Percentiles rank a stretch among this genome's conserved stretches.
Conservation (phyloP, 2,797 vertebrate genomes). For the Lophius americanus region DNA sequence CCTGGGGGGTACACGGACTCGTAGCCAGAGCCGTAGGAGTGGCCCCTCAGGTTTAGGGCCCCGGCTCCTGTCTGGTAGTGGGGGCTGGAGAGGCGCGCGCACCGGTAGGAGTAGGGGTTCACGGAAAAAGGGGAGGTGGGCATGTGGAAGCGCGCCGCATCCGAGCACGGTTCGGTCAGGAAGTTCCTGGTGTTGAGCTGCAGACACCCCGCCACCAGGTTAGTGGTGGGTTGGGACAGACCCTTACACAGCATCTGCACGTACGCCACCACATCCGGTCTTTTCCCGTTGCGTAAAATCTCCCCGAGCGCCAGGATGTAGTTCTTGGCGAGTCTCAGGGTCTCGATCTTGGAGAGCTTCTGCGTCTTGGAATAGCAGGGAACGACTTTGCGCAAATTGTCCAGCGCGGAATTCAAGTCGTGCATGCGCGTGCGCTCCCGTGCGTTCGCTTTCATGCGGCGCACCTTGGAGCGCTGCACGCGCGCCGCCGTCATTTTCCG, state of each 20-base stretch:
- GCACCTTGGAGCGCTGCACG: constrained; percentile 91
- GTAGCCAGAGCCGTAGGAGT: constrained; percentile 88
- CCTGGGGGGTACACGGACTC: constrained; percentile 90
- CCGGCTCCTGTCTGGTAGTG: constrained; percentile 88
- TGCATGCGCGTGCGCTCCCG: constrained; percentile 98
- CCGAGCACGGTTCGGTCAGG: constrained; percentile 92
- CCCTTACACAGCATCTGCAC: constrained; percentile 98
- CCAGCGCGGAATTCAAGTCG: constrained; percentile 95
- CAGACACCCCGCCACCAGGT: constrained; percentile 97
- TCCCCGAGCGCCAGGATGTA: constrained; percentile 97
- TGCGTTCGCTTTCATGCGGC: constrained; percentile 93
- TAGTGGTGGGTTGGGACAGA: constrained; percentile 96
- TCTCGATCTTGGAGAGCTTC: constrained; percentile 98
- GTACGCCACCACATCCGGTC: constrained; percentile 94
- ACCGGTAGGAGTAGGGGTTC: constrained; percentile 91
- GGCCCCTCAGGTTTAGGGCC: constrained; percentile 84
- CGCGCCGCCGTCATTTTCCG: constrained; percentile 94
- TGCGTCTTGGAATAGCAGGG: constrained; percentile 99
- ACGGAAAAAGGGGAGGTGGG: constrained; percentile 92
- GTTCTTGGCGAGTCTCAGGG: constrained; percentile 94
- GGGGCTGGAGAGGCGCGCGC: constrained; percentile 89
- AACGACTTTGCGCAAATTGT: constrained; percentile 97
- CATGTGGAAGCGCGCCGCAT: constrained; percentile 90
- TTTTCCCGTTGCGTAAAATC: constrained; percentile 96
- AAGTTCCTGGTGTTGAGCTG: constrained; percentile 98